Conservation (phyloP, 2,113 vertebrate species). For the Chunga burmeisteri region DNA sequence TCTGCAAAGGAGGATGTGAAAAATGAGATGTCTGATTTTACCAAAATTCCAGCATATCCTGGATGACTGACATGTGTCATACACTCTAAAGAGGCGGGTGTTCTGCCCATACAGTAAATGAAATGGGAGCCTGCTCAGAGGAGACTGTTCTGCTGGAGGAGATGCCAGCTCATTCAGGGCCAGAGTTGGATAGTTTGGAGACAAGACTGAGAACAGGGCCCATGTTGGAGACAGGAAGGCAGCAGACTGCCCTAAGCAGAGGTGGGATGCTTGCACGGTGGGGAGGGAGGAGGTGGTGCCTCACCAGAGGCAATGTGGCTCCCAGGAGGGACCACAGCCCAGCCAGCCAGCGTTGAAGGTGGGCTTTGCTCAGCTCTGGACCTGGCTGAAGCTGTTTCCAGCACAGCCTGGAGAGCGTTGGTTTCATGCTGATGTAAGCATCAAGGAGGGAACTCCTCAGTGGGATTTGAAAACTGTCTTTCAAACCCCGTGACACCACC, state of each 20-base stretch:
- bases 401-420: background rate
- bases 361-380: background rate
- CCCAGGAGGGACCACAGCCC: background rate
- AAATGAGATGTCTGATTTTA: background rate
- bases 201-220: background rate
- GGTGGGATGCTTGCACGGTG: background rate
- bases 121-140: background rate
- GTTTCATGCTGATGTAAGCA: background rate
- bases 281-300: background rate
- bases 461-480: background rate
- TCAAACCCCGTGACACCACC: background rate
- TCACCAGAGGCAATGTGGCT: background rate
- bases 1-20: background rate
- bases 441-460: background rate
- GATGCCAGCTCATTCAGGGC: background rate
- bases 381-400: background rate
- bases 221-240: background rate
- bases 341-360: fast-evolving
- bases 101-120: background rate
- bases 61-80: background rate
- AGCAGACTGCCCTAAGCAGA: background rate
- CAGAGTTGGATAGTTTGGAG: background rate
- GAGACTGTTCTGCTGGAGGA: background rate
- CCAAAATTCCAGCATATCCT: background rate
- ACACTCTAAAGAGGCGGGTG: background rate